Base-by-base conservation (phyloP, 2,888 invertebrate genomes). In the Sinhomidia bicolor region DNA sequence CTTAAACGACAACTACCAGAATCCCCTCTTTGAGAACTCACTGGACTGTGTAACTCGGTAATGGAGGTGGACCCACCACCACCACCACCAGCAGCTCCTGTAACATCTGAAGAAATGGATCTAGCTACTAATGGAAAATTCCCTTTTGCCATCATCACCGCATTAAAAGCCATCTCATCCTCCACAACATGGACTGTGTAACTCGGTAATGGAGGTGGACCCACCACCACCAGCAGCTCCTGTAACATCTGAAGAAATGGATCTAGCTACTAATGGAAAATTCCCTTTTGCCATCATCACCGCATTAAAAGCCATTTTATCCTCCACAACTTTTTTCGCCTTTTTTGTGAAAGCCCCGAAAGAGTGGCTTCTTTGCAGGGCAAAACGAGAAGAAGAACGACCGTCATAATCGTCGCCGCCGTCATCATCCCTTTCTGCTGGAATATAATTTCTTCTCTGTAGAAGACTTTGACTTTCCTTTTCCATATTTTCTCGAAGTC, bases 331-430 rank as follows among this genome's bases (percentile, higher is more conserved):
- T 62, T 84, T 88, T 29, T 80, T 83, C 14, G 90, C 90, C 71
- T 91, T 91, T 62, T 90, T 90, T 12, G 91, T 91, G 80, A 91
- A 91, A n/a, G 91, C 91, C 54, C 91, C 91, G 80, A 91, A 90
- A 32, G 90, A 90, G 17, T 90, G 89, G 65, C 88, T 88, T 68
- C 90, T 80, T 65, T 89, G 86, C 23, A 91, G 74, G 20, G 84
- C 78, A 41, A 57, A 51, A 17, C 88, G 74, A 60, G 89, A 81
- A 32, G 0, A 65, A 41, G 26, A 23, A 17, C 54, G 47, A 23
- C 62, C 78, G 23, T 68, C 68, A 23, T 51, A 29, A 10, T 78
- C 54, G 2, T 41, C 29, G 10, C 51, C 32, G 54, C 51, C 36
- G 1, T 62, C 47, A 41, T 85, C 36, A 41, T 79, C 26, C 17